Conservation (phyloP, 2,797 vertebrate species). For the Anguilla pacifica region DNA sequence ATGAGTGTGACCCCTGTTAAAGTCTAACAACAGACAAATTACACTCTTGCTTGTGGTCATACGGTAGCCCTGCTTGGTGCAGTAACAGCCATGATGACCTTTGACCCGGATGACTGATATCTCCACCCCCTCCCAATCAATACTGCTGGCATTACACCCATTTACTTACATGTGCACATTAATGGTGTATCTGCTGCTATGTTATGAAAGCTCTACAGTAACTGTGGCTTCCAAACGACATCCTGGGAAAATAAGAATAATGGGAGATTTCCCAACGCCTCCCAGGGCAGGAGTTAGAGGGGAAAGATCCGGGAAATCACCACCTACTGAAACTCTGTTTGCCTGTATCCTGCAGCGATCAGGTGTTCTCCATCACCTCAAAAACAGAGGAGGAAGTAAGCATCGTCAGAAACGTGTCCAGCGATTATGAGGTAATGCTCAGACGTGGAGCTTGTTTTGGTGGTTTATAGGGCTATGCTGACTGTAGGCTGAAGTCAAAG, state of each 20-base stretch:
- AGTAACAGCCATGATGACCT: too few species aligned
- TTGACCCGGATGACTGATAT: too few species aligned
- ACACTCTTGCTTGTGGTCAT: background rate
- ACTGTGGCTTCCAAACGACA: background rate
- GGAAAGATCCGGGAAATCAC: too few species aligned
- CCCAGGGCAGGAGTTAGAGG: background rate
- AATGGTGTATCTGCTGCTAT: background rate
- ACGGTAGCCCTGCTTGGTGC: too few species aligned
- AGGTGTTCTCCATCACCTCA: constrained; percentile 69
- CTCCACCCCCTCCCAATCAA: background rate
- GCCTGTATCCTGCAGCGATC: constrained; percentile 57
- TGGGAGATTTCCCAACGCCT: too few species aligned
- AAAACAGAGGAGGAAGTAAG: constrained; percentile 63
- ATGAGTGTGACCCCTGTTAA: background rate
- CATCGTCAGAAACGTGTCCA: constrained; percentile 67
- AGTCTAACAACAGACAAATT: background rate
- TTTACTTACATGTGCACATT: background rate
- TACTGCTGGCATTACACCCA: background rate
- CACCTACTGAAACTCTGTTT: background rate
- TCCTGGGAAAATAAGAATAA: background rate
- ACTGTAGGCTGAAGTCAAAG: background rate
- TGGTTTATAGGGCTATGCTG: background rate
- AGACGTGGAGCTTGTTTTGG: background rate
- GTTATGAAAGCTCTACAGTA: background rate
- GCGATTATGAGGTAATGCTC: constrained; percentile 62